These are phyloP conservation scores for Dermatemys mawii DNA, from an alignment of 2,113 vertebrate genomes.

Conservation along the genomic window DNA sequence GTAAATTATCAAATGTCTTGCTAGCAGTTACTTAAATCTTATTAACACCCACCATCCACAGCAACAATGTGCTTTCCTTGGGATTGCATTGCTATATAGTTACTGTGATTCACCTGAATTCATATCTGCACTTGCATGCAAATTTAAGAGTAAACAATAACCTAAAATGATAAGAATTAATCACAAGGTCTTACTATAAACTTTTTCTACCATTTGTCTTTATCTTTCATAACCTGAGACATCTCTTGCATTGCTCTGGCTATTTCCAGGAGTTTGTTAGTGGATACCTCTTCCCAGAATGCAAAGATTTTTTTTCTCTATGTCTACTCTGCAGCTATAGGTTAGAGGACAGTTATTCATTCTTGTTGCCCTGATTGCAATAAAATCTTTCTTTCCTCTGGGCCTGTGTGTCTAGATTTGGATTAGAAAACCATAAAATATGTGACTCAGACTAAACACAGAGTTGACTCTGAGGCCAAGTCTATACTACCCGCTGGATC, in stretches of 20 bases:
- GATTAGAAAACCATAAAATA: neutral
- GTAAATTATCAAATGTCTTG: neutral
- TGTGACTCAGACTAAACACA: neutral
- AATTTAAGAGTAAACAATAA: neutral
- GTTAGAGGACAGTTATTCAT: neutral
- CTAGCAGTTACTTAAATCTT: neutral
- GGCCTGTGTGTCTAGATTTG: neutral
- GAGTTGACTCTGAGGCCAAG: neutral
- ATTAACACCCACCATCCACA: neutral
- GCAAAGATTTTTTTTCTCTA: neutral
- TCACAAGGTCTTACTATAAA: neutral
- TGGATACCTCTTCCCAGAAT: fast-evolving
- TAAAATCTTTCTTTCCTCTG: neutral
- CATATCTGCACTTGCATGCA: neutral
- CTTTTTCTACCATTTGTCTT: neutral
- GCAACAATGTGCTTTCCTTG: neutral
- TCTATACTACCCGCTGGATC: too few species aligned
- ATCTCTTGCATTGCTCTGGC: neutral
- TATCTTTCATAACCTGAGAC: neutral
- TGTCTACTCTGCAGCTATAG: neutral
- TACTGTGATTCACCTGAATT: neutral
- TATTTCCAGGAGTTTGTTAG: neutral
- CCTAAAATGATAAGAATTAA: neutral
- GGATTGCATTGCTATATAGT: neutral
- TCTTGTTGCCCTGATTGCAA: neutral